Evolutionary conservation across 1,140 invertebrate genomes (phyloP).

Genomic region (Trialeurodes vaporariorum): DNA sequence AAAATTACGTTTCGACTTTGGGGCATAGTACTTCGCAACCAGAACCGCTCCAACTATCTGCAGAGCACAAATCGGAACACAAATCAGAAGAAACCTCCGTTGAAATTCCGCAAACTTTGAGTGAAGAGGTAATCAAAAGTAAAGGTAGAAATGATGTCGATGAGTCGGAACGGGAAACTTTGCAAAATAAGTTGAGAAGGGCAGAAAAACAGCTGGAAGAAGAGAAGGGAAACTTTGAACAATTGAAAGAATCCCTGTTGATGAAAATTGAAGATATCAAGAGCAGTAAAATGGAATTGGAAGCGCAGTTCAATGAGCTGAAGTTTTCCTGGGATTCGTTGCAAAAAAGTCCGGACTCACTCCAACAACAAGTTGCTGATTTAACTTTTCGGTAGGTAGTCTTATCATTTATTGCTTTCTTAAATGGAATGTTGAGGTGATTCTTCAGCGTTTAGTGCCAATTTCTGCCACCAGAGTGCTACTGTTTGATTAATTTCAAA

Average conservation of each 20-base stretch:
- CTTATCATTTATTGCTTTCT: no score
- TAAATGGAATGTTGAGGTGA: no score
- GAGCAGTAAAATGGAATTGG: background rate
- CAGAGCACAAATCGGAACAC: background rate
- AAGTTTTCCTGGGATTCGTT: background rate
- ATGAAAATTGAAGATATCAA: background rate
- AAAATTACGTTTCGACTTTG: background rate
- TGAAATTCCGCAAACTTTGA: background rate
- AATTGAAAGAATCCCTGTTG: background rate
- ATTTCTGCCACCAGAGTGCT: no score
- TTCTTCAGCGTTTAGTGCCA: no score
- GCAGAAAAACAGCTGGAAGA: background rate
- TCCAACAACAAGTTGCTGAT: background rate
- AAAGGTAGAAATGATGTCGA: background rate
- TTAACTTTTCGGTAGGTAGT: background rate
- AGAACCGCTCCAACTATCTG: background rate
- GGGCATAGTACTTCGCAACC: background rate
- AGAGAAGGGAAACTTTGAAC: background rate
- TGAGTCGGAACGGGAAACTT: background rate
- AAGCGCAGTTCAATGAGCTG: background rate
- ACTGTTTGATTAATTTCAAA: no score
- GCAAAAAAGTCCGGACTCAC: background rate
- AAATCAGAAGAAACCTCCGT: no score
- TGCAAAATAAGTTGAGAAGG: background rate
- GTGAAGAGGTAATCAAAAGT: background rate